Evolutionary conservation across 2,888 invertebrate species (phyloP).

Genomic region (Salpingus planirostris): DNA sequence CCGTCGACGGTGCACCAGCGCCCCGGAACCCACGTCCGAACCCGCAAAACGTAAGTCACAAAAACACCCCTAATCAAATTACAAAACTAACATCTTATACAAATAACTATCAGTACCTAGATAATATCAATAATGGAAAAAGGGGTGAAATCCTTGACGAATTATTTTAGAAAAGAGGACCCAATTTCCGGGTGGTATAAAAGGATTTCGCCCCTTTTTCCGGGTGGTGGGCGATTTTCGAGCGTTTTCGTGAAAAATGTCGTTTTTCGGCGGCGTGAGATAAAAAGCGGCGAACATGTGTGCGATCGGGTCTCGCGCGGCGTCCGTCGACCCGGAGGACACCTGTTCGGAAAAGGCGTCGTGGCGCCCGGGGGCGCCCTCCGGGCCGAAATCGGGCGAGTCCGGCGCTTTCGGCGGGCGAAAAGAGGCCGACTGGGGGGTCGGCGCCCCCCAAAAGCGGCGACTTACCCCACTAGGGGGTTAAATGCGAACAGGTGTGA

Average conservation of each 20-base stretch:
- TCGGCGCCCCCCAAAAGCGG: constrained; percentile 12
- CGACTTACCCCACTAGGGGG: constrained; percentile 28
- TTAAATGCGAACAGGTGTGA: constrained; percentile 38
- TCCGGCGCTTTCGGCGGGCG: constrained; percentile 11
- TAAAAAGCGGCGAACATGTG: constrained; percentile 19
- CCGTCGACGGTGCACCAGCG: constrained; percentile 21
- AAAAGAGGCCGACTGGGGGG: constrained; percentile 16
- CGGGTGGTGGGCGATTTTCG: no score
- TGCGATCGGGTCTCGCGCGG: no score
- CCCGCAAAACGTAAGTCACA: no score
- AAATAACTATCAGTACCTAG: no score
- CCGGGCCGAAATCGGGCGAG: constrained; percentile 20
- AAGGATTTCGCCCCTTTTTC: no score
- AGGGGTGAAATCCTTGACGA: no score
- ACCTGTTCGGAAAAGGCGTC: constrained; percentile 54
- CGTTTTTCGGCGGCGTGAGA: background rate
- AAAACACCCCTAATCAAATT: no score
- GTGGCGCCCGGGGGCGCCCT: constrained; percentile 50
- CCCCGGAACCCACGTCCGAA: constrained; percentile 6
- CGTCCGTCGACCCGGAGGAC: constrained; percentile 24
- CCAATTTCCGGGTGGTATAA: no score
- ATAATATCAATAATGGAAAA: no score
- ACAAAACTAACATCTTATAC: no score
- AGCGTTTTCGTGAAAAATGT: background rate
- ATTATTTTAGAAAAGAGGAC: no score